A percentile compares a stretch with the other conserved stretches of the same genome.
Conservation (phyloP, 2,888 invertebrate species). For the Drosophila recens region DNA sequence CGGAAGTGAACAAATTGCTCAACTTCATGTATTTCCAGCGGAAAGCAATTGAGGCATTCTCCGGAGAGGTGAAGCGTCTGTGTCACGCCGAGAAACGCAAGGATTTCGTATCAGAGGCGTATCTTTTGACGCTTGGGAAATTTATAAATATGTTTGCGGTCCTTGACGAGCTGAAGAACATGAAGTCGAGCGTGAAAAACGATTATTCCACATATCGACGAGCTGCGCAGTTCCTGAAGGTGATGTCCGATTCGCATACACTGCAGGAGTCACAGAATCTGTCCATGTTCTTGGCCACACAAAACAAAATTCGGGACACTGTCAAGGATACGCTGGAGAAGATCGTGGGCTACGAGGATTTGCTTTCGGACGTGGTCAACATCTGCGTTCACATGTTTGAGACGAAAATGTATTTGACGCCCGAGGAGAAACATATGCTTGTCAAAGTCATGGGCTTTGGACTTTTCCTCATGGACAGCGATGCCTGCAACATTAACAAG, state of each 20-base stretch:
- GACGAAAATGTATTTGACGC: constrained; percentile 97
- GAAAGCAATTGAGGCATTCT: constrained; percentile 98
- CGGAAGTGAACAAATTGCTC: constrained; percentile 97
- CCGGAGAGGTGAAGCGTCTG: constrained; percentile 96
- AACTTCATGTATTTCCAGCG: constrained; percentile 99
- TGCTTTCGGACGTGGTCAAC: constrained; percentile 98
- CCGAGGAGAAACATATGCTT: constrained; percentile 99
- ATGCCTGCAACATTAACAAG: constrained; percentile 96
- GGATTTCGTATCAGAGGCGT: constrained; percentile 99
- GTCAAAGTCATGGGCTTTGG: constrained; percentile 99
- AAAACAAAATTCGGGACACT: constrained; percentile 98
- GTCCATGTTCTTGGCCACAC: constrained; percentile 99
- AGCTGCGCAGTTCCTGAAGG: constrained; percentile 98
- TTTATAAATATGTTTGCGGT: constrained; percentile 99
- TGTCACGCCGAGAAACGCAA: constrained; percentile 98
- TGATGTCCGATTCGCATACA: constrained; percentile 98
- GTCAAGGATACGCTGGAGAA: constrained; percentile 97
- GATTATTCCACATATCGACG: constrained; percentile 99
- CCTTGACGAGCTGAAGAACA: constrained; percentile 99
- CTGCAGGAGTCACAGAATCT: constrained; percentile 99
- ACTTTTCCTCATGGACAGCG: constrained; percentile 97
- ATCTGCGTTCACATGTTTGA: constrained; percentile 99
- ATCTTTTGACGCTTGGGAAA: constrained; percentile 97
- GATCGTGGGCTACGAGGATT: constrained; percentile 96
- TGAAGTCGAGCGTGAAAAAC: constrained; percentile 99